Evolutionary conservation across 2,888 invertebrate species (phyloP).

Genomic region (Meloe dianella): DNA sequence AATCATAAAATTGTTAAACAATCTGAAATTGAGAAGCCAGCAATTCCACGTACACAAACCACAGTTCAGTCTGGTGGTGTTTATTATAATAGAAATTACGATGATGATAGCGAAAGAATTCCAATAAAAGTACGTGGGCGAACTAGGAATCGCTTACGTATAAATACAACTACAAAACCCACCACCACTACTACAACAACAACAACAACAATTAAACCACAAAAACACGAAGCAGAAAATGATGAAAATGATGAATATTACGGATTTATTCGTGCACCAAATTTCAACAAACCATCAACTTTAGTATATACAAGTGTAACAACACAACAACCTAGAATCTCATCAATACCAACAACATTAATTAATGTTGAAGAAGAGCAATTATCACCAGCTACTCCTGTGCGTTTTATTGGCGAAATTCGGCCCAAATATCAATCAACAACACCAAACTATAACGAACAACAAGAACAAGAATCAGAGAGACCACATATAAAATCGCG

Average conservation of each 20-base stretch:
- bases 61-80: constrained; percentile 41
- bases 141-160: constrained; percentile 41
- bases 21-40: constrained; percentile 30
- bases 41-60: constrained; percentile 26
- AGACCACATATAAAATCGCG: constrained; percentile 38
- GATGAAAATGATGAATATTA: constrained; percentile 59
- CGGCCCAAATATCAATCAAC: constrained; percentile 50
- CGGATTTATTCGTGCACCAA: constrained; percentile 62
- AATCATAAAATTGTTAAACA: constrained; percentile 37
- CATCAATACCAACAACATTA: constrained; percentile 24
- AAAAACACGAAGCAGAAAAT: constrained; percentile 37
- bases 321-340: constrained; percentile 33
- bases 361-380: constrained; percentile 19
- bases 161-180: constrained; percentile 32
- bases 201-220: background rate
- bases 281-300: constrained; percentile 46
- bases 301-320: constrained; percentile 17
- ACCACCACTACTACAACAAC: constrained; percentile 38
- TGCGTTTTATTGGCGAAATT: constrained; percentile 53
- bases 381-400: constrained; percentile 28
- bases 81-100: constrained; percentile 36
- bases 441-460: constrained; percentile 13
- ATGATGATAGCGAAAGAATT: constrained; percentile 34
- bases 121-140: constrained; percentile 42
- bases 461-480: constrained; percentile 27